Evolutionary conservation across 1,140 invertebrate species (phyloP).

Genomic region (Nasonia giraulti): DNA sequence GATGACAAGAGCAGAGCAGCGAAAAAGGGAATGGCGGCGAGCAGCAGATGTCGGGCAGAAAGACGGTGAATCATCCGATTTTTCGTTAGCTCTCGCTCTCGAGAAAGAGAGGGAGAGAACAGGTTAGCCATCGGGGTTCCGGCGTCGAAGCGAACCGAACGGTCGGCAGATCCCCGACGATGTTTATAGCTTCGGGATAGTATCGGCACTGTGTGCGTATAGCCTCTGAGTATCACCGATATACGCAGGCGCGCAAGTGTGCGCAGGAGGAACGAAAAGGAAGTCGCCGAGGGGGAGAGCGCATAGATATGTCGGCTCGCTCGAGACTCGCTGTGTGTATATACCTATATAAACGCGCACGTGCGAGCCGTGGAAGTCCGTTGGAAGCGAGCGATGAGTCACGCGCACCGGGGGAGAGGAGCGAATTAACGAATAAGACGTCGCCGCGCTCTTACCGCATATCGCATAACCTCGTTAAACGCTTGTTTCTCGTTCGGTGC

Average conservation of each 20-base stretch:
- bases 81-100: constrained; percentile 19
- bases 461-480: constrained; percentile 62
- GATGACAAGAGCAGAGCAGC: neutral
- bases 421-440: constrained; percentile 54
- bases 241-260: neutral
- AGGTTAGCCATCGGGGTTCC: constrained; percentile 40
- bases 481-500: constrained; percentile 22
- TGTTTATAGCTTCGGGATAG: constrained; percentile 43
- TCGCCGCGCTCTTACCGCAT: constrained; percentile 43
- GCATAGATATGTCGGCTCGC: constrained; percentile 8
- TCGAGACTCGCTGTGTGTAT: neutral
- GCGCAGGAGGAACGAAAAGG: neutral
- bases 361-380: constrained; percentile 14
- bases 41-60: constrained; percentile 20
- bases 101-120: constrained; percentile 33
- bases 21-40: neutral
- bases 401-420: constrained; percentile 55
- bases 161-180: constrained; percentile 7
- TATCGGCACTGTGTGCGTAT: neutral
- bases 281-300: neutral
- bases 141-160: constrained; percentile 32
- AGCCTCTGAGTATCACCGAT: neutral
- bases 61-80: constrained; percentile 50
- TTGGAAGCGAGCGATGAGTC: constrained; percentile 64
- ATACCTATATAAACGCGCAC: neutral